These are phyloP conservation scores for Trachemys scripta DNA, from an alignment of 2,113 vertebrate species.

Conservation along the genomic window DNA sequence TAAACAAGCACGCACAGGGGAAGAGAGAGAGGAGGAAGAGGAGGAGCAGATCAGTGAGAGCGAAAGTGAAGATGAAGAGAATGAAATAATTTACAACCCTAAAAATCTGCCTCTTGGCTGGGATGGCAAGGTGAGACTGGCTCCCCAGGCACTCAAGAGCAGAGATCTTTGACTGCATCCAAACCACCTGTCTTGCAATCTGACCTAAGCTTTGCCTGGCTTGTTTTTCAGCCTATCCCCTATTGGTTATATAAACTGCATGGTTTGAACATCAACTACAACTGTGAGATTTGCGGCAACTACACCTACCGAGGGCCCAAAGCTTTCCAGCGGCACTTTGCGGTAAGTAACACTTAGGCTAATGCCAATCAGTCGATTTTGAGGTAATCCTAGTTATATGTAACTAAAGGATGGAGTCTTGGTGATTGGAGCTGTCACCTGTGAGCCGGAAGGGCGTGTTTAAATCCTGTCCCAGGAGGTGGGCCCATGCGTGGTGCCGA, in stretches of 20 bases:
- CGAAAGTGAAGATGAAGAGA: slow-evolving; percentile 98
- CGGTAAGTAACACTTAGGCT: slow-evolving; percentile 74
- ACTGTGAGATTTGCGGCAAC: slow-evolving; percentile 99
- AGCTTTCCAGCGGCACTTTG: slow-evolving; percentile 96
- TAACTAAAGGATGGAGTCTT: background rate
- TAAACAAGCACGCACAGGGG: slow-evolving; percentile 97
- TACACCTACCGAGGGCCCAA: slow-evolving; percentile 98
- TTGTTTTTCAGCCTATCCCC: slow-evolving; percentile 88
- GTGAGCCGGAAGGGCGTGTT: rapidly evolving
- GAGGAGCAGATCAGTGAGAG: slow-evolving; percentile 98
- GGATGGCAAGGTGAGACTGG: slow-evolving; percentile 88
- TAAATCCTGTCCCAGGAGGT: rapidly evolving
- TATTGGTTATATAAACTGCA: slow-evolving; percentile 98
- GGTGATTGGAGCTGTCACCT: background rate
- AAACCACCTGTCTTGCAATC: rapidly evolving
- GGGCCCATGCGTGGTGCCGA: background rate
- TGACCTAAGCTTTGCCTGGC: background rate
- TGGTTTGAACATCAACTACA: slow-evolving; percentile 98
- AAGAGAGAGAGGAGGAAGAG: slow-evolving; percentile 97
- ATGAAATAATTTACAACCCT: slow-evolving; percentile 99
- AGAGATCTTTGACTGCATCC: background rate
- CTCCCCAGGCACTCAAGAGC: background rate
- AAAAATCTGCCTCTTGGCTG: slow-evolving; percentile 98
- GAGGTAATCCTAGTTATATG: rapidly evolving
- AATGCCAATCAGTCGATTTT: rapidly evolving